These are phyloP conservation scores for Lasioglossum lativentre DNA, from an alignment of 2,888 invertebrate genomes.

Conservation along the genomic window DNA sequence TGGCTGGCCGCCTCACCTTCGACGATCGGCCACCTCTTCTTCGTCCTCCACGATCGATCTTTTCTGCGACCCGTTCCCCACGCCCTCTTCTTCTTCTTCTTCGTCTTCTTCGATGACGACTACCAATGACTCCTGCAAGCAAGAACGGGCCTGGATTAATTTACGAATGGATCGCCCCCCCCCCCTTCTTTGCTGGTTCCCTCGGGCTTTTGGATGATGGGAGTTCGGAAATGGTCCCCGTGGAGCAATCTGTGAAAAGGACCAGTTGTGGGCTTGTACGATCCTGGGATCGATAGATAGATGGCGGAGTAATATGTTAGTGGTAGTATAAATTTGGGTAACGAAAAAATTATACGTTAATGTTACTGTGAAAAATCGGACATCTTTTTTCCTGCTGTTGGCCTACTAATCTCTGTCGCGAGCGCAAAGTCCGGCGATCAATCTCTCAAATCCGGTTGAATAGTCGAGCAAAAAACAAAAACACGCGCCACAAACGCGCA, in stretches of 20 bases:
- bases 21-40: constrained; percentile 29
- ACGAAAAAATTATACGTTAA: no score
- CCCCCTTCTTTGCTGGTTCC: background rate
- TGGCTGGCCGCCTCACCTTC: constrained; percentile 46
- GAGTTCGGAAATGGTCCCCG: background rate
- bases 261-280: background rate
- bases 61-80: background rate
- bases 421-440: background rate
- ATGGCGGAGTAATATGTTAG: background rate
- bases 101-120: constrained; percentile 53
- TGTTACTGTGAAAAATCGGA: no score
- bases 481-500: background rate
- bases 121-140: constrained; percentile 35
- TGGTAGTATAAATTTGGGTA: no score
- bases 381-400: background rate
- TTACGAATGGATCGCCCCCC: constrained; percentile 17
- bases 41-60: background rate
- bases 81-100: background rate
- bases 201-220: background rate
- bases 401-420: background rate
- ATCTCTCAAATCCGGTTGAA: background rate
- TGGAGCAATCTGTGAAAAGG: background rate
- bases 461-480: background rate
- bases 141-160: constrained; percentile 48
- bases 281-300: background rate